phyloP scores from a whole-genome alignment of 2,113 vertebrate genomes.

The Mesoclemmys tuberculata region DNA sequence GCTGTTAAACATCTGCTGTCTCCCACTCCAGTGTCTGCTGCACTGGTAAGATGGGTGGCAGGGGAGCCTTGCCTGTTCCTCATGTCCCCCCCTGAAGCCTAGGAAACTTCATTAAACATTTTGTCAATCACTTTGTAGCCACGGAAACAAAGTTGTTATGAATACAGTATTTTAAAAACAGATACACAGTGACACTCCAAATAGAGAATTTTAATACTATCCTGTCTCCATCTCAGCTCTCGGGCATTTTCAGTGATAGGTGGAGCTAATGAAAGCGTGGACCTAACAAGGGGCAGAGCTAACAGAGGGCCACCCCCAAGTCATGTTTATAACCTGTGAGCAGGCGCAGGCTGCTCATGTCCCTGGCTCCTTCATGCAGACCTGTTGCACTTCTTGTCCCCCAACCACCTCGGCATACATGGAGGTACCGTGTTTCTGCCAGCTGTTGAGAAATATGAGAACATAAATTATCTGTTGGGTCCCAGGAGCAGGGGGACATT shows the following conservation, averaged over 20 bases:
- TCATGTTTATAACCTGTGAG: slow-evolving; percentile 61
- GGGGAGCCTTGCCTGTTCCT: background rate
- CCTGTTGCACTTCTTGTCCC: slow-evolving; percentile 11
- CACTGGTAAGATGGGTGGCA: background rate
- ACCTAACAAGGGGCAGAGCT: slow-evolving; percentile 47
- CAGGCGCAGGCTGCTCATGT: slow-evolving; percentile 41
- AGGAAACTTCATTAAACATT: slow-evolving; percentile 47
- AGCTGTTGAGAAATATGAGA: slow-evolving; percentile 65
- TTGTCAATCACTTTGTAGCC: slow-evolving; percentile 49
- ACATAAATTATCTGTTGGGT: slow-evolving; percentile 49
- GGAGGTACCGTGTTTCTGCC: background rate
- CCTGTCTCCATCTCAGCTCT: slow-evolving; percentile 43
- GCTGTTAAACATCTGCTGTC: slow-evolving; percentile 17
- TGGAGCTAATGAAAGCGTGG: slow-evolving; percentile 66
- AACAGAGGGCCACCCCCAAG: slow-evolving; percentile 23
- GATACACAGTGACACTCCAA: slow-evolving; percentile 74
- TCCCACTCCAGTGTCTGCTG: background rate
- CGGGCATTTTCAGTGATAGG: background rate
- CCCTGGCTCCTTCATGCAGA: background rate
- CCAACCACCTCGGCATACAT: background rate
- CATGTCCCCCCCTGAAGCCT: slow-evolving; percentile 37
- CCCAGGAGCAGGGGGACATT: slow-evolving; percentile 25
- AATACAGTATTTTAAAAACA: slow-evolving; percentile 72
- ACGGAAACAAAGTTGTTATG: slow-evolving; percentile 70
- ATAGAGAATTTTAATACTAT: slow-evolving; percentile 78